A percentile compares a stretch with the other conserved stretches of the same genome.
These are phyloP conservation scores for Ennomos quercinarius DNA, from an alignment of 2,888 invertebrate species.

Conservation along the genomic window DNA sequence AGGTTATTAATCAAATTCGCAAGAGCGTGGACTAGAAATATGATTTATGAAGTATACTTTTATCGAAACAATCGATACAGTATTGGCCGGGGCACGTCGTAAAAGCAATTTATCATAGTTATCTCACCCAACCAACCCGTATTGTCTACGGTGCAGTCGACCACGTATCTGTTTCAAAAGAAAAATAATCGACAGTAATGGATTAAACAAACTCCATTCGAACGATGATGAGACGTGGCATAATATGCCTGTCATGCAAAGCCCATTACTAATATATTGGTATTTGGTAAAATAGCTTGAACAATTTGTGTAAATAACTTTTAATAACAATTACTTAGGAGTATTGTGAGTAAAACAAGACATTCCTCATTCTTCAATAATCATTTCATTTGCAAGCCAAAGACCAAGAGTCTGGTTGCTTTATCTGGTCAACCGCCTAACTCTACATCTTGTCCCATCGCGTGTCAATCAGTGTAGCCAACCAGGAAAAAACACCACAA, in stretches of 20 bases:
- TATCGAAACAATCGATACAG: slow-evolving; percentile 70
- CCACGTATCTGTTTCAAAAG: slow-evolving; percentile 43
- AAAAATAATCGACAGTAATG: slow-evolving; percentile 39
- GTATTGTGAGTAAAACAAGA: too few relatives aligned
- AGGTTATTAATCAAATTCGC: slow-evolving; percentile 44
- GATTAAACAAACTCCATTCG: slow-evolving; percentile 31
- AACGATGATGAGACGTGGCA: slow-evolving; percentile 16
- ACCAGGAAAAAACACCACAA: too few relatives aligned
- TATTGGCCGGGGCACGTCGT: slow-evolving; percentile 61
- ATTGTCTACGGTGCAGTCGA: slow-evolving; percentile 58
- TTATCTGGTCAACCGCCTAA: too few relatives aligned
- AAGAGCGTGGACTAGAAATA: slow-evolving; percentile 41
- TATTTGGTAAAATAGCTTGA: neutral
- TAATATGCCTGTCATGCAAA: slow-evolving; percentile 13
- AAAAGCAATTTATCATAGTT: slow-evolving; percentile 74
- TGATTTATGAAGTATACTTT: slow-evolving; percentile 62
- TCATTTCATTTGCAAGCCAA: too few relatives aligned
- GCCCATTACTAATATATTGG: neutral
- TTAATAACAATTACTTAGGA: too few relatives aligned
- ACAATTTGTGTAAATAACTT: too few relatives aligned
- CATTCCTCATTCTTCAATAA: too few relatives aligned
- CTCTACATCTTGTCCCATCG: too few relatives aligned
- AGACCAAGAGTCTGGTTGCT: too few relatives aligned
- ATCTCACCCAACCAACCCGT: slow-evolving; percentile 65
- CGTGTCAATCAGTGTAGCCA: too few relatives aligned